A percentile compares a stretch with the other conserved stretches of the same genome.
These are phyloP conservation scores for Drosophila varians DNA, from an alignment of 1,140 invertebrate species.

Conservation along the genomic window DNA sequence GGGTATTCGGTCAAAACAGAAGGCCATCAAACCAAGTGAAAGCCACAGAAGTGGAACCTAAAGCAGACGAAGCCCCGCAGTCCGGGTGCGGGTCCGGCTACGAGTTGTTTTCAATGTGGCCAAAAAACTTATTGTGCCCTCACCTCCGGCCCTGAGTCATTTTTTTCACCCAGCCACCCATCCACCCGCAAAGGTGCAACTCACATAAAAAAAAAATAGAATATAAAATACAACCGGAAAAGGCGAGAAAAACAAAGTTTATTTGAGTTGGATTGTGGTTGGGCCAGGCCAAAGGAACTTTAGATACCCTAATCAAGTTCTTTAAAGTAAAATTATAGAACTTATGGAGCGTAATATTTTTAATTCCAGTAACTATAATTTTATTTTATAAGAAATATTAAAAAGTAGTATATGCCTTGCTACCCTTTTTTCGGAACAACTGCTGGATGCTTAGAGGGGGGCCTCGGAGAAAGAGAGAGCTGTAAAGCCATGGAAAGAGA, in stretches of 20 bases:
- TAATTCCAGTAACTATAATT: no score
- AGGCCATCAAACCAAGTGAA: constrained; percentile 32
- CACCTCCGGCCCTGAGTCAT: background rate
- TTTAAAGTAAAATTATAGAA: no score
- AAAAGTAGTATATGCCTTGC: no score
- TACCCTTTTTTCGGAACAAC: background rate
- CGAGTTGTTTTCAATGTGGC: constrained; percentile 54
- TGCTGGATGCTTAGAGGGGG: no score
- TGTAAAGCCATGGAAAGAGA: background rate
- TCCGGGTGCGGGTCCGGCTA: constrained; percentile 18
- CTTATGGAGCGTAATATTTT: no score
- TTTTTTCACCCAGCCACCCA: constrained; percentile 8
- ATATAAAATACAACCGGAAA: constrained; percentile 21
- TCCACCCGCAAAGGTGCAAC: constrained; percentile 41
- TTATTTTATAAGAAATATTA: no score
- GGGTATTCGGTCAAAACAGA: constrained; percentile 45
- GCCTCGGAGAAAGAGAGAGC: background rate
- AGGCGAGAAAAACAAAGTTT: constrained; percentile 44
- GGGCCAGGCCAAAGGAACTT: background rate
- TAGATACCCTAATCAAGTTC: constrained; percentile 1
- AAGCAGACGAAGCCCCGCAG: constrained; percentile 27
- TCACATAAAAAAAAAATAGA: constrained; percentile 19
- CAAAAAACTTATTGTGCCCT: constrained; percentile 52
- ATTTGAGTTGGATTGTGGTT: constrained; percentile 26
- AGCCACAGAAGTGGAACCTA: constrained; percentile 23